A percentile compares a stretch with the other conserved stretches of the same genome.
phyloP scores from a whole-genome alignment of 2,888 invertebrate species.

The Prosapia bicincta region DNA sequence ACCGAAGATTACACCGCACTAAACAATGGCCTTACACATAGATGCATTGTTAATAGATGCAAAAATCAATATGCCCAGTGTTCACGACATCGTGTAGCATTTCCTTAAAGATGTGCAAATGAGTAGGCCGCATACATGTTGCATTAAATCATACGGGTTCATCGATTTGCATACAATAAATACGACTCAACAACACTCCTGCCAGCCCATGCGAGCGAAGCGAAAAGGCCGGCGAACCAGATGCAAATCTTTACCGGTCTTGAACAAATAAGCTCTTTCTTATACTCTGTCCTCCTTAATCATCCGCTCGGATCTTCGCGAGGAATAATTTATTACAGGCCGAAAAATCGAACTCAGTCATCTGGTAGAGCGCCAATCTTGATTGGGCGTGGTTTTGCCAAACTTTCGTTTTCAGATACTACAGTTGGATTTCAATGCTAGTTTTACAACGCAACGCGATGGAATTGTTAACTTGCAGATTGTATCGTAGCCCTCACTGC shows the following conservation, averaged over 20 bases:
- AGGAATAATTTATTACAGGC: neutral
- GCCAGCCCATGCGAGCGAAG: neutral
- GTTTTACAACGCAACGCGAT: no score
- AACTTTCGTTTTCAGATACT: neutral
- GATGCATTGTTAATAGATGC: neutral
- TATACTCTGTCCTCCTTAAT: neutral
- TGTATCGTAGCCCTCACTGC: no score
- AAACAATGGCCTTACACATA: neutral
- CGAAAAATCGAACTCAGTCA: neutral
- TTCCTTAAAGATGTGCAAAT: conserved; percentile 2
- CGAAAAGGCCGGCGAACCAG: neutral
- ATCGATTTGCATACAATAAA: neutral
- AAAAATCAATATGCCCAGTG: neutral
- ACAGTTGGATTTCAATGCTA: no score
- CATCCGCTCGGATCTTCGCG: neutral
- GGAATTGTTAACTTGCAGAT: no score
- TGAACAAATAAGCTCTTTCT: neutral
- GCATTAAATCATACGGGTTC: neutral
- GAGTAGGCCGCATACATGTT: neutral
- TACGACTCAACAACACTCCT: neutral
- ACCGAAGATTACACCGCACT: neutral
- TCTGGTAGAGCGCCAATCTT: neutral
- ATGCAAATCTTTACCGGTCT: neutral
- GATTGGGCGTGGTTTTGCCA: neutral
- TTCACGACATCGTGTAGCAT: neutral